phyloP scores from a whole-genome alignment of 1,140 invertebrate genomes.

The Muscidifurax raptorellus region DNA sequence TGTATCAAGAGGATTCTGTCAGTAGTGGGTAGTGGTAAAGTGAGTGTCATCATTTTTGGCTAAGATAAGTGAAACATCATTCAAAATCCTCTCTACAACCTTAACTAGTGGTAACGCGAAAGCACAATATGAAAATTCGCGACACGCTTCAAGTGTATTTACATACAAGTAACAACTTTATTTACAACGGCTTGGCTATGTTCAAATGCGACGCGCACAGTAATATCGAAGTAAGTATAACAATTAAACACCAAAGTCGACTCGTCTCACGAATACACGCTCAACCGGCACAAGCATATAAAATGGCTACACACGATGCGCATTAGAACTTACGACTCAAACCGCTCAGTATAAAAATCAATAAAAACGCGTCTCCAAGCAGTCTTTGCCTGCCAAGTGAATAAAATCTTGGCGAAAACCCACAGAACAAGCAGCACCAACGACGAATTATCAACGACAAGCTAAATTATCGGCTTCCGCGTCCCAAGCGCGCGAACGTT shows the following conservation, averaged over 20 bases:
- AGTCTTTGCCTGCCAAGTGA: background rate
- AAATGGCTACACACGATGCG: background rate
- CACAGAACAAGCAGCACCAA: no score
- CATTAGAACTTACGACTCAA: background rate
- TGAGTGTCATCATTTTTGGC: constrained; percentile 57
- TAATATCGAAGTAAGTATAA: background rate
- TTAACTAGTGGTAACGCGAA: background rate
- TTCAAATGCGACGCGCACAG: background rate
- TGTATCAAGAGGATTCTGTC: constrained; percentile 51
- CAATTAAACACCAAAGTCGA: background rate
- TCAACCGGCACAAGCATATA: background rate
- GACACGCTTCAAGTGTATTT: background rate
- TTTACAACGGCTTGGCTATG: background rate
- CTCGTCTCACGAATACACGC: background rate
- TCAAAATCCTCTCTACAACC: background rate
- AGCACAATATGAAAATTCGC: background rate
- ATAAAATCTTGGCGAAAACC: no score
- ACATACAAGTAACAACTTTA: background rate
- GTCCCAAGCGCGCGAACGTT: background rate
- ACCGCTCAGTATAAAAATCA: background rate
- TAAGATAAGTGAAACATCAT: constrained; percentile 54
- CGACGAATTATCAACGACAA: no score
- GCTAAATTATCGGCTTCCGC: background rate
- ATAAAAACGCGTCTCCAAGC: background rate
- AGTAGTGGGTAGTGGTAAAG: constrained; percentile 61